Conservation (phyloP, 30 jellyfish, hydroid and myxozoan genomes). For the Turritopsis dohrnii region DNA sequence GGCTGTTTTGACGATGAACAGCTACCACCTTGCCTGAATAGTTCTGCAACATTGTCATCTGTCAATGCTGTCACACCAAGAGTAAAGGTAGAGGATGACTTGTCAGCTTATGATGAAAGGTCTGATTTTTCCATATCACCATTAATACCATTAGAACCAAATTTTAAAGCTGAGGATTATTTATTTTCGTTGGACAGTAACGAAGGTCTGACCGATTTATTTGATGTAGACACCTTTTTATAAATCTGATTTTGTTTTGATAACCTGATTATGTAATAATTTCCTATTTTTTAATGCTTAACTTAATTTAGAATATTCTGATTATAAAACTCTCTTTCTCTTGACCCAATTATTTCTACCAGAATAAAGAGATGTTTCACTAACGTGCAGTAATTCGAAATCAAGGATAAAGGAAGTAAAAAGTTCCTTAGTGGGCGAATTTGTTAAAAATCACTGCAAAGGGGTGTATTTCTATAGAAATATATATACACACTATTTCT, state of each 20-base stretch:
- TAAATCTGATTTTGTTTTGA: not conserved
- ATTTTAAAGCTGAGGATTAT: constrained; percentile 69
- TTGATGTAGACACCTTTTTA: constrained; percentile 49
- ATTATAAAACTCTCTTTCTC: not conserved
- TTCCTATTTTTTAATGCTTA: not conserved
- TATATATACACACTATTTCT: no score
- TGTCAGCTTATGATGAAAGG: constrained; percentile 38
- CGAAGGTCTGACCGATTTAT: constrained; percentile 87
- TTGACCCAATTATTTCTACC: no score
- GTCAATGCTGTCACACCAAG: constrained; percentile 53
- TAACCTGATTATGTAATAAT: not conserved
- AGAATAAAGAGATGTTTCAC: no score
- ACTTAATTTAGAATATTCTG: not conserved
- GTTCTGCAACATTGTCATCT: constrained; percentile 65
- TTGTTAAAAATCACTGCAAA: no score
- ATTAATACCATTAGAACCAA: constrained; percentile 42
- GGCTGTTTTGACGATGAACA: constrained; percentile 51
- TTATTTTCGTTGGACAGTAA: constrained; percentile 60
- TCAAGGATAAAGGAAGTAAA: no score
- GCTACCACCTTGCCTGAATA: constrained; percentile 25
- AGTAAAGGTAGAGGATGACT: constrained; percentile 42
- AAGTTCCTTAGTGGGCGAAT: no score
- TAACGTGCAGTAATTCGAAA: no score
- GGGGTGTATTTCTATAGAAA: no score
- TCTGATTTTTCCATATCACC: constrained; percentile 36